Evolutionary conservation across 1,140 invertebrate species (phyloP), one percentile per base, ranked within the genome.

Genomic region (Maniola jurtina): DNA sequence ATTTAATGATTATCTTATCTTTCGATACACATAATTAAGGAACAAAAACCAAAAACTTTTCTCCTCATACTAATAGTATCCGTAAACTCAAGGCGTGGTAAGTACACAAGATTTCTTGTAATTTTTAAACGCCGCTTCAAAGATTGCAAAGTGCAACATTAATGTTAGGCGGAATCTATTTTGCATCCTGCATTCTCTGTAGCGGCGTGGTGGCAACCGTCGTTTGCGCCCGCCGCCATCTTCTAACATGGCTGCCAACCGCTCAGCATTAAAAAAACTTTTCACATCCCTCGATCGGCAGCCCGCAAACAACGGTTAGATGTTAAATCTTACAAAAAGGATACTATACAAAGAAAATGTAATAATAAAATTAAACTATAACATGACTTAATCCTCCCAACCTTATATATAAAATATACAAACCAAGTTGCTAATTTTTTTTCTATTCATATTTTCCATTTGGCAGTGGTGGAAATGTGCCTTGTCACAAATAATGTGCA

Each of bases 381-480:
- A 88, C 83, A 86, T 86, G 85, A 87, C 84, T 89, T 88, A 86
- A 75, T 77, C 79, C 79, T 85, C 79, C 82, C 78, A 81, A 81
- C 77, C 83, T 84, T 88, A 84, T 73, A 75, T 81, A 84, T 81
- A 88, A 80, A 84, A 83, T 86, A 78, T 89, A 86, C 86, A 89
- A 85, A 82, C 76, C 68, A 79, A 79, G 71, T 83, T 78, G 74
- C 75, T 81, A 79, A 75, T 73, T 80, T 76, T 75, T 77, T 67
- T 75, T 66, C 78, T 81, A 75, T 73, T 79, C 70, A 80, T 71
- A 75, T 78, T 81, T 82, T 77, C 72, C 79, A 81, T 87, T 88
- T 87, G 90, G 89, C 90, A 89, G 84, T 91, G 88, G 81, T 91
- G 89, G 89, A 91, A 87, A 92, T 92, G 91, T 92, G 91, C 91